These are phyloP conservation scores for Drosophila barbarae DNA, from an alignment of 2,888 invertebrate genomes.

Conservation along the genomic window DNA sequence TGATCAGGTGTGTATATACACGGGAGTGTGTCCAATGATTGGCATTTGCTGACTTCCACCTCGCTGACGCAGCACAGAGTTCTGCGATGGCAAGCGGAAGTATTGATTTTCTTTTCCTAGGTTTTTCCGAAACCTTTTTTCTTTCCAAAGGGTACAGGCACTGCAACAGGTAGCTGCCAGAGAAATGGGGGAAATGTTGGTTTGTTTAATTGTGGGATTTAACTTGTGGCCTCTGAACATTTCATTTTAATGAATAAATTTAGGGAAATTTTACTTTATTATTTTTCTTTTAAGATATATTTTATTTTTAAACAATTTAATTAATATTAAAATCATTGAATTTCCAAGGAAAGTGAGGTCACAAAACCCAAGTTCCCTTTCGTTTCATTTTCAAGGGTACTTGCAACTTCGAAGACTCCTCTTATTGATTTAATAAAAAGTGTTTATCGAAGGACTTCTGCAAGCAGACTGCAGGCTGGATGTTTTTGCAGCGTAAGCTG, in stretches of 20 bases:
- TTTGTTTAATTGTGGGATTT: constrained; percentile 9
- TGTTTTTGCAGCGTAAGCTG: constrained; percentile 57
- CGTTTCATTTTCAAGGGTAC: constrained; percentile 9
- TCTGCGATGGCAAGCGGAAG: constrained; percentile 60
- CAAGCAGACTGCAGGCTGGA: constrained; percentile 7
- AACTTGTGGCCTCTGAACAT: background rate
- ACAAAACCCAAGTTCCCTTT: background rate
- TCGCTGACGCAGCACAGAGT: constrained; percentile 60
- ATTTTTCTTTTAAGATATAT: background rate
- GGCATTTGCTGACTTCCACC: constrained; percentile 59
- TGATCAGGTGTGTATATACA: constrained; percentile 34
- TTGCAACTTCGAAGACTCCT: background rate
- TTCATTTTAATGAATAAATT: background rate
- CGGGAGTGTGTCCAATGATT: constrained; percentile 47
- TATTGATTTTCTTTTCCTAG: constrained; percentile 61
- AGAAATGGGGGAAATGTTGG: constrained; percentile 11
- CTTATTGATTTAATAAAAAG: constrained; percentile 45
- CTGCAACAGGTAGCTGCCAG: background rate
- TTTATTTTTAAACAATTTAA: background rate
- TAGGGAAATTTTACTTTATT: no score
- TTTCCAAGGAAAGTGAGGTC: background rate
- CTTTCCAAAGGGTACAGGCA: background rate
- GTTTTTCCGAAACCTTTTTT: constrained; percentile 22
- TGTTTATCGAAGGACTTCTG: constrained; percentile 57
- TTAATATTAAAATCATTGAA: background rate